phyloP scores from a whole-genome alignment of 2,888 invertebrate species.

The Ischnura elegans region DNA sequence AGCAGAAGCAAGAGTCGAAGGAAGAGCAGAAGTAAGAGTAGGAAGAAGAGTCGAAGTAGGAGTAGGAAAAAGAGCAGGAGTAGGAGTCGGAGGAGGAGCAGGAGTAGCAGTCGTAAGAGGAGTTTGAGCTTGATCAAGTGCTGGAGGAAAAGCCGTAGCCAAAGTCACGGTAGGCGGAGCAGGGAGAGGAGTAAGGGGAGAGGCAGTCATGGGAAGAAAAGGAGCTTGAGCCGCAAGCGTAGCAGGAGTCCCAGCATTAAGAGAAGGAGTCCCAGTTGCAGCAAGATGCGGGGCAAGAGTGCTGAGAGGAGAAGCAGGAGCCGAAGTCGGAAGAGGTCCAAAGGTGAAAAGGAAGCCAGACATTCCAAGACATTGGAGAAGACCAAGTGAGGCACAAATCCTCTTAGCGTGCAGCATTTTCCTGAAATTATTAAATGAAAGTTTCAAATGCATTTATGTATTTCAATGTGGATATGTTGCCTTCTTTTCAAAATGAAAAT shows the following conservation, averaged over 20 bases:
- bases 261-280: conserved; percentile 48
- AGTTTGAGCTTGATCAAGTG: conserved; percentile 61
- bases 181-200: conserved; percentile 37
- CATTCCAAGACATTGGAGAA: conserved; percentile 64
- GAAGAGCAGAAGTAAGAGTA: conserved; percentile 60
- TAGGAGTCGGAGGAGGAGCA: conserved; percentile 57
- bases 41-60: conserved; percentile 56
- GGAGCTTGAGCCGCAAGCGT: conserved; percentile 24
- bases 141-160: conserved; percentile 61
- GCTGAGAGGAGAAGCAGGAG: conserved; percentile 53
- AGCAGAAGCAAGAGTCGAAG: not conserved
- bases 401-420: conserved; percentile 54
- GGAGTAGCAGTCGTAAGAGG: conserved; percentile 43
- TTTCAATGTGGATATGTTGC: conserved; percentile 44
- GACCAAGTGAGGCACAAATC: conserved; percentile 64
- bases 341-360: conserved; percentile 52
- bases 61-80: conserved; percentile 64
- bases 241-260: conserved; percentile 40
- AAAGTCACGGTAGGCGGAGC: conserved; percentile 53
- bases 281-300: conserved; percentile 49
- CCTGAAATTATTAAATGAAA: not conserved
- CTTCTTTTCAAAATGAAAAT: conserved; percentile 15
- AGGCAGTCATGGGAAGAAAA: conserved; percentile 63
- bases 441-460: conserved; percentile 42
- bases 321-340: conserved; percentile 7